These are phyloP conservation scores for Escarpia spicata DNA, from an alignment of 2,888 invertebrate species.

Conservation along the genomic window DNA sequence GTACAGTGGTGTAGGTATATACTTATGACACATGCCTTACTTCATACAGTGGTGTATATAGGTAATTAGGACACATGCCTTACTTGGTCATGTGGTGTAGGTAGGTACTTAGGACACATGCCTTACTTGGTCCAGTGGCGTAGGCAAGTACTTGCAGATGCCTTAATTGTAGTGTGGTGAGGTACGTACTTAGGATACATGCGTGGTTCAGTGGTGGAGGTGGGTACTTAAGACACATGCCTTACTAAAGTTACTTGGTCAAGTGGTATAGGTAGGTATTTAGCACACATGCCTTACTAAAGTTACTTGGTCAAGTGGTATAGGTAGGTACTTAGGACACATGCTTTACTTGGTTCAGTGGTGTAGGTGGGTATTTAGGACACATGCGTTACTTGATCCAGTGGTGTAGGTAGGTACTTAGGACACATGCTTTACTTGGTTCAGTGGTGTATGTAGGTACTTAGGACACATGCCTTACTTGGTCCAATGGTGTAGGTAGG, in stretches of 20 bases:
- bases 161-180: too few species aligned
- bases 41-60: background rate
- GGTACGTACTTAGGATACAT: background rate
- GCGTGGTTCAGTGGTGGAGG: background rate
- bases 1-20: too few species aligned
- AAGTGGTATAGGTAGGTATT: background rate
- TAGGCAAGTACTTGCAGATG: too few species aligned
- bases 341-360: too few species aligned
- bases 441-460: constrained; percentile 80
- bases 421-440: constrained; percentile 62
- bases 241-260: background rate
- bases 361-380: too few species aligned
- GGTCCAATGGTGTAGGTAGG: background rate
- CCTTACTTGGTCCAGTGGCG: too few species aligned
- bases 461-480: background rate
- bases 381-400: too few species aligned
- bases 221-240: background rate
- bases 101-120: background rate
- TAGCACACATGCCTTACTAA: background rate
- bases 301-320: background rate
- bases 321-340: background rate
- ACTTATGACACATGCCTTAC: background rate
- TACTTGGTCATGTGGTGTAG: background rate
- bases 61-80: background rate
- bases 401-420: background rate